Evolutionary conservation across 2,797 vertebrate species (phyloP), one percentile per base, ranked within the genome.

Genomic region (Galago senegalensis): DNA sequence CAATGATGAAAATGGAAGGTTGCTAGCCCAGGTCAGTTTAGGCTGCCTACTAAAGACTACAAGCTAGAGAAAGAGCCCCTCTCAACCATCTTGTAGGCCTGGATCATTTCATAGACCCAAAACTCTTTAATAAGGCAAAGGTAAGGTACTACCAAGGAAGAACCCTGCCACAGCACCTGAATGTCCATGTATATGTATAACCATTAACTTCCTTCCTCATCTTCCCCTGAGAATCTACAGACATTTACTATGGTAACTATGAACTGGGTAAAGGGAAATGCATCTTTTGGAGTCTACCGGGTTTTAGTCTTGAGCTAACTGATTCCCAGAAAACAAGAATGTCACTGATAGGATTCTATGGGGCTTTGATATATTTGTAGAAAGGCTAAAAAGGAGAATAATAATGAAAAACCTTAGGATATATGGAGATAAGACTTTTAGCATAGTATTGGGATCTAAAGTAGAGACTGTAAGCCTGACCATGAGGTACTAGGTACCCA

Each of bases 311-410:
- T 85, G 46, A 72, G 53, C 34, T 84, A 76, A 82, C 37, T 79
- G 73, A 91, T 85, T 94, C 70, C 84, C 63, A 13, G n/a, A 46
- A 94, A 91, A 17, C 8, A 46, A 91, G 65, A 83, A 80, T 65
- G 67, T 27, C 18, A 77, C 49, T 79, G 69, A 79, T 27, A 89
- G 82, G 79, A 85, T 40, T 34, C 34, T 29, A 34, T 21, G 34
- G 85, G 31, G n/a, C 34, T 43, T 46, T 72, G 92, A 91, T 79
- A 20, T 73, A 29, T 92, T 58, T 72, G 60, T 23, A 27, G 16
- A 79, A 91, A 94, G 79, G 73, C 67, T 91, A 49, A 95, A 49
- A 18, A 88, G 43, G 31, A 94, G 63, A 95, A 82, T 60, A 60
- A n/a, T 34, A 87, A 85, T 73, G 49, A 85, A 94, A 94, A 92